Evolutionary conservation across 2,113 vertebrate species (phyloP).

Genomic region (Paralichthys olivaceus): DNA sequence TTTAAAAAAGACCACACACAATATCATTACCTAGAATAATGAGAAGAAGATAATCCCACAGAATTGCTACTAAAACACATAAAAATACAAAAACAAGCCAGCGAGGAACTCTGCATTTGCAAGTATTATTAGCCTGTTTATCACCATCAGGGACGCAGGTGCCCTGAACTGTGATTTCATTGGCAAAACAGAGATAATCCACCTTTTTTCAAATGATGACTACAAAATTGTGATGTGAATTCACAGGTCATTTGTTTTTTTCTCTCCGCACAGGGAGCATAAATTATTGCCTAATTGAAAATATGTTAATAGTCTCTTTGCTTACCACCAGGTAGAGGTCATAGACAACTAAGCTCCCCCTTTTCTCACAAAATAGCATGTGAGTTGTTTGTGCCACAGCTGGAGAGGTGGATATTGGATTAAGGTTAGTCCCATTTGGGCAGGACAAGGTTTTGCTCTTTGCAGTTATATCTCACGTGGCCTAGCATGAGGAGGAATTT

Average conservation of each 20-base stretch:
- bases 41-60: not conserved
- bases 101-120: constrained; percentile 22
- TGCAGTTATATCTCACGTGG: not conserved
- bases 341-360: not conserved
- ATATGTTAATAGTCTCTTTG: constrained; percentile 14
- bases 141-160: constrained; percentile 14
- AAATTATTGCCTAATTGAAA: constrained; percentile 1
- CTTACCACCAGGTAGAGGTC: not conserved
- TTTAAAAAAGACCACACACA: not conserved
- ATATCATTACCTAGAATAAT: constrained; percentile 20
- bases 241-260: constrained; percentile 6
- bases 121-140: constrained; percentile 25
- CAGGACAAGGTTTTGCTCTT: constrained; percentile 8
- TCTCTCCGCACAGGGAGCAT: not conserved
- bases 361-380: constrained; percentile 7
- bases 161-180: not conserved
- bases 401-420: constrained; percentile 21
- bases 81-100: constrained; percentile 8
- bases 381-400: constrained; percentile 10
- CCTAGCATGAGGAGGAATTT: not conserved
- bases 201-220: constrained; percentile 7
- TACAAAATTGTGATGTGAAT: constrained; percentile 15
- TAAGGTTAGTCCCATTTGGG: constrained; percentile 13
- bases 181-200: constrained; percentile 21
- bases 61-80: constrained; percentile 12